Percentiles rank a stretch among this genome's conserved stretches.
phyloP scores from a whole-genome alignment of 1,140 invertebrate species.

The Aphelinus certus region DNA sequence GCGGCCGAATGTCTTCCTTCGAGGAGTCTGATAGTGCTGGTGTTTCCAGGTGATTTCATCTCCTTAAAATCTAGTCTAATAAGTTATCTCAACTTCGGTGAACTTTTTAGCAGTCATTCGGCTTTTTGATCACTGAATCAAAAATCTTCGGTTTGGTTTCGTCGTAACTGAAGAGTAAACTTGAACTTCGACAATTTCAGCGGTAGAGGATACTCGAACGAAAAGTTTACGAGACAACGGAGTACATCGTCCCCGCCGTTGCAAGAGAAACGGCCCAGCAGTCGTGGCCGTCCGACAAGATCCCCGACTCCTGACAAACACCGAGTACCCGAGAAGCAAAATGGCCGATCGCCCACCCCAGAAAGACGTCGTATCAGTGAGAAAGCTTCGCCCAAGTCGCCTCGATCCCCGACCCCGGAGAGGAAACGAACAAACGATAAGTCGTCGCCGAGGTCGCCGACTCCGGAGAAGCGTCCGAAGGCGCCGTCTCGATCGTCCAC shows the following conservation, averaged over 20 bases:
- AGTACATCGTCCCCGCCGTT: conserved; percentile 9
- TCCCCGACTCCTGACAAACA: conserved; percentile 25
- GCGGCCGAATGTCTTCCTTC: conserved; percentile 39
- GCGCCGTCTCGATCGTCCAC: not conserved
- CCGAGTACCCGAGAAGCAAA: not conserved
- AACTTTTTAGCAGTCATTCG: no score
- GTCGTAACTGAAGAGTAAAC: no score
- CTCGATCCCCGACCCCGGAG: conserved; percentile 20
- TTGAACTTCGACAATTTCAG: no score
- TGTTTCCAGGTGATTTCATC: conserved; percentile 2
- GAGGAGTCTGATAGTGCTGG: conserved; percentile 18
- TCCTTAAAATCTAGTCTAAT: no score
- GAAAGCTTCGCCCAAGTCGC: not conserved
- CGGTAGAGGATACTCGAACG: not conserved
- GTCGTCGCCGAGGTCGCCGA: no score
- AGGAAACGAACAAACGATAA: not conserved
- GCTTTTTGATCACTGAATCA: no score
- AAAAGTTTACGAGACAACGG: conserved; percentile 1
- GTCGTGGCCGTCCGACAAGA: not conserved
- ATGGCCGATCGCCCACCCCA: conserved; percentile 4
- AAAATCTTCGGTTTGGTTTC: no score
- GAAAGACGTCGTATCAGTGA: not conserved
- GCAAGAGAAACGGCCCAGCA: not conserved
- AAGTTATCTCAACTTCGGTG: no score
- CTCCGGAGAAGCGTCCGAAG: not conserved